These are phyloP conservation scores for Axea sp. DNA, from an alignment of 2,888 invertebrate species.

Conservation along the genomic window DNA sequence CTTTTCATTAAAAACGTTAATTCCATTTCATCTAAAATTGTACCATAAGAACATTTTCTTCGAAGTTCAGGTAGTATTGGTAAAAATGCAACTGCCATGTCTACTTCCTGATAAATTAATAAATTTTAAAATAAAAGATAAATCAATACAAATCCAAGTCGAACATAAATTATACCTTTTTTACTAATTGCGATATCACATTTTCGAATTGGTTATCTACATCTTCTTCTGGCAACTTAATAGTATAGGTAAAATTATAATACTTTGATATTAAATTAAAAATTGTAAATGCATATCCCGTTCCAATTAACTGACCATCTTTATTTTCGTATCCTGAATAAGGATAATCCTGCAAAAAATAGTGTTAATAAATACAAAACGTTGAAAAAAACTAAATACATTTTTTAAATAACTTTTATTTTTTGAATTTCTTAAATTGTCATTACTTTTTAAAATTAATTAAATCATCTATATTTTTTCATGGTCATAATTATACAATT, in stretches of 20 bases:
- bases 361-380: too few relatives aligned
- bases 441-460: too few relatives aligned
- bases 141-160: too few relatives aligned
- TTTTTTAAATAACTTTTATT: too few relatives aligned
- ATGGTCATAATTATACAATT: too few relatives aligned
- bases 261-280: conserved; percentile 85
- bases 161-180: conserved; percentile 11
- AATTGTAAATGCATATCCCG: conserved; percentile 87
- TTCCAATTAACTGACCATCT: conserved; percentile 83
- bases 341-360: conserved; percentile 77
- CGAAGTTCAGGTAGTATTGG: conserved; percentile 83
- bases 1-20: conserved; percentile 90
- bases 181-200: conserved; percentile 28
- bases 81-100: conserved; percentile 88
- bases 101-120: conserved; percentile 83
- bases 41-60: conserved; percentile 81
- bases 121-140: conserved; percentile 1
- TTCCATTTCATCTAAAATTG: conserved; percentile 86
- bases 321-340: conserved; percentile 72
- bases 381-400: too few relatives aligned
- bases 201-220: conserved; percentile 80
- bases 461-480: too few relatives aligned
- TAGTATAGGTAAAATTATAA: conserved; percentile 87
- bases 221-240: conserved; percentile 84
- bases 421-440: too few relatives aligned